These are phyloP conservation scores for Morone chrysops DNA, from an alignment of 2,113 vertebrate genomes.

Conservation along the genomic window DNA sequence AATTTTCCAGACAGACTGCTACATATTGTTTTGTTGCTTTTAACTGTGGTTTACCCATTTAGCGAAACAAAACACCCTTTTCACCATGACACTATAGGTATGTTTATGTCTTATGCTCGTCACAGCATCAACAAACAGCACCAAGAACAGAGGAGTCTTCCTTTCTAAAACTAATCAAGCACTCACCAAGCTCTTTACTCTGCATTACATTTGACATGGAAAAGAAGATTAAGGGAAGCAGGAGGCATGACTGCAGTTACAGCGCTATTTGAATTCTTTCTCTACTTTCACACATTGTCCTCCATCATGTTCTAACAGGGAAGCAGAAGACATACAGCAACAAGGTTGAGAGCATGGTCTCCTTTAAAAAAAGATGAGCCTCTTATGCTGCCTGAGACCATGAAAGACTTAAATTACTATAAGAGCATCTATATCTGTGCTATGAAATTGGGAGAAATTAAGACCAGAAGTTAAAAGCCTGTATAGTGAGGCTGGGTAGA, in stretches of 20 bases:
- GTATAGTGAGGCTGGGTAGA: not conserved
- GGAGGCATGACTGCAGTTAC: constrained; percentile 19
- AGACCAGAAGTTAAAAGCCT: constrained; percentile 29
- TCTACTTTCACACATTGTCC: constrained; percentile 8
- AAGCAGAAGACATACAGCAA: constrained; percentile 19
- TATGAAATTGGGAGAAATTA: constrained; percentile 65
- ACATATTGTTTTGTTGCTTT: not conserved
- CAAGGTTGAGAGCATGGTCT: constrained; percentile 11
- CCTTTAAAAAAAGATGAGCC: constrained; percentile 27
- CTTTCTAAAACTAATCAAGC: constrained; percentile 26
- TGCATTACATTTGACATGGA: constrained; percentile 17
- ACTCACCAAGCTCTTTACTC: not conserved
- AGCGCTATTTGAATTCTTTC: constrained; percentile 25
- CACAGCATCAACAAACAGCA: not conserved
- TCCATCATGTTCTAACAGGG: not conserved
- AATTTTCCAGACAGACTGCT: not conserved
- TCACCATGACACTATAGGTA: not conserved
- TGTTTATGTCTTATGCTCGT: not conserved
- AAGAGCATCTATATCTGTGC: constrained; percentile 46
- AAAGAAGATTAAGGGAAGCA: constrained; percentile 39
- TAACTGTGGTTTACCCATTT: not conserved
- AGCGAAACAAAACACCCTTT: not conserved
- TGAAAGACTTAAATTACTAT: constrained; percentile 55
- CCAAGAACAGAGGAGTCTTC: not conserved
- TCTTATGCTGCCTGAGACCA: constrained; percentile 44